Evolutionary conservation across 2,888 invertebrate species (phyloP).

Genomic region (Heteropelma amictum): DNA sequence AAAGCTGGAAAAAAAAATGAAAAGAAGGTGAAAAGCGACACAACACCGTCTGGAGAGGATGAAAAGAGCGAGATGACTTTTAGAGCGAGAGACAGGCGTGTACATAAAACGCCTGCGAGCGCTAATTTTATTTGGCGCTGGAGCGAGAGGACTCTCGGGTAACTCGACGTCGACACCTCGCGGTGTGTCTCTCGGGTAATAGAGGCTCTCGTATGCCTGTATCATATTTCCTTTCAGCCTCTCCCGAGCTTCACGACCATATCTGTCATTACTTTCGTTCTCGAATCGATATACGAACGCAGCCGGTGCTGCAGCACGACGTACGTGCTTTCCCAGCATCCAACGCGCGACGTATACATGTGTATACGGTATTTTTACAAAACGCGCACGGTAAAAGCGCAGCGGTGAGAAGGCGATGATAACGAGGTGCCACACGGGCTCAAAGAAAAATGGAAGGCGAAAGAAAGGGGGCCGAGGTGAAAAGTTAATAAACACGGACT

Average conservation of each 20-base stretch:
- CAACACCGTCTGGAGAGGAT: too few relatives aligned
- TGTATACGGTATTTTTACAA: too few relatives aligned
- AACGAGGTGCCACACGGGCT: too few relatives aligned
- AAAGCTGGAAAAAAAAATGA: not conserved
- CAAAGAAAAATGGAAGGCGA: too few relatives aligned
- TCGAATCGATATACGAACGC: not conserved
- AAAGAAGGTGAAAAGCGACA: too few relatives aligned
- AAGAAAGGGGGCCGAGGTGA: too few relatives aligned
- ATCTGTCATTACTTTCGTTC: not conserved
- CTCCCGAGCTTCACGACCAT: slow-evolving; percentile 34
- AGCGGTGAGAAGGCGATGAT: too few relatives aligned
- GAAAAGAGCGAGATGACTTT: not conserved
- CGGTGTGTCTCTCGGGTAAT: slow-evolving; percentile 40
- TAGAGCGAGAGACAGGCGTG: not conserved
- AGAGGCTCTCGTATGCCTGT: slow-evolving; percentile 46
- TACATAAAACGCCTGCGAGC: slow-evolving; percentile 64
- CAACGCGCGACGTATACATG: too few relatives aligned
- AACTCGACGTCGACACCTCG: slow-evolving; percentile 36
- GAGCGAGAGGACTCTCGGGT: slow-evolving; percentile 37
- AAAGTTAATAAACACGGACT: too few relatives aligned
- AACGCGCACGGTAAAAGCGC: too few relatives aligned
- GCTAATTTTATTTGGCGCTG: slow-evolving; percentile 70
- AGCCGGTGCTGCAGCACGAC: not conserved
- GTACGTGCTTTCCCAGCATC: too few relatives aligned
- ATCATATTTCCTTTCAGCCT: slow-evolving; percentile 13